Percentiles rank a stretch among this genome's conserved stretches.
phyloP scores from a whole-genome alignment of 2,888 invertebrate genomes.

The Allolobophora icterica region DNA sequence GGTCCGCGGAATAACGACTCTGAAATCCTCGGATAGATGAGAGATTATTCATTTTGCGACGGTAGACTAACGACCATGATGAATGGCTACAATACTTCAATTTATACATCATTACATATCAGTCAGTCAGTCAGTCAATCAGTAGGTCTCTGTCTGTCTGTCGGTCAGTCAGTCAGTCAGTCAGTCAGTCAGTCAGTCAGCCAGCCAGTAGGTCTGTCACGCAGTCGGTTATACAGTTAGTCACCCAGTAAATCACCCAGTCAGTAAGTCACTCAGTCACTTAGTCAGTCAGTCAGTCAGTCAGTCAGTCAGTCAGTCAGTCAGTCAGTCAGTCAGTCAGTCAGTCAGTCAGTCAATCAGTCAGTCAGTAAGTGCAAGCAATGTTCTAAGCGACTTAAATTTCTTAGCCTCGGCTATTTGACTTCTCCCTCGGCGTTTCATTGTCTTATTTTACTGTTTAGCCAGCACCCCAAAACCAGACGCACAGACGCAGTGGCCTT shows the following conservation, averaged over 20 bases:
- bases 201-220: too few relatives aligned
- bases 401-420: not conserved
- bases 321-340: not conserved
- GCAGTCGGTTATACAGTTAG: too few relatives aligned
- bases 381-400: not conserved
- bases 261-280: not conserved
- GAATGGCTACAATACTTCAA: slow-evolving; percentile 17
- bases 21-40: not conserved
- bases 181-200: too few relatives aligned
- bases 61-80: not conserved
- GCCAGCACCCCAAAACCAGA: too few relatives aligned
- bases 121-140: not conserved
- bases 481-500: too few relatives aligned
- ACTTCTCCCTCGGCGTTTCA: too few relatives aligned
- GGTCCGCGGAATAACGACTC: not conserved
- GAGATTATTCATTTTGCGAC: not conserved
- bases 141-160: too few relatives aligned
- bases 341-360: too few relatives aligned
- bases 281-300: too few relatives aligned
- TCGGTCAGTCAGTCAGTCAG: too few relatives aligned
- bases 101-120: not conserved
- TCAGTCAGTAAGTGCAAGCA: not conserved
- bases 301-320: not conserved
- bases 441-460: too few relatives aligned
- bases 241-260: too few relatives aligned